Base-by-base conservation (phyloP, 37 sponge, comb jelly and placozoan genomes). In the Cliona cf. orientalis region DNA sequence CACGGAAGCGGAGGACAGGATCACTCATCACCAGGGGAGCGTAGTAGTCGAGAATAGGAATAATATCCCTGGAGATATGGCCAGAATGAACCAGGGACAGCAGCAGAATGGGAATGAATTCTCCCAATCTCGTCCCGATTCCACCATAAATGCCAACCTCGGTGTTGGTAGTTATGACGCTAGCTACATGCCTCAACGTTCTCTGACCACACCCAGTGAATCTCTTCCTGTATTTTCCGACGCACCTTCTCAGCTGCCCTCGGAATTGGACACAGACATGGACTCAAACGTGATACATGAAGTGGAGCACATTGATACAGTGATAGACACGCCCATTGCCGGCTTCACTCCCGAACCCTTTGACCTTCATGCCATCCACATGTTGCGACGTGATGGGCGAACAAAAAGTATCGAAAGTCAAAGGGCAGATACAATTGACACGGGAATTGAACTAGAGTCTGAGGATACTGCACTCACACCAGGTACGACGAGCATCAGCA, bases 311-410 rank as follows among this genome's bases (percentile, higher is more conserved):
- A 21, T 33, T 12, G 76, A 75, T 38, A 75, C 76, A 28, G 60
- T 75, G 34, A 75, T 75, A 29, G 76, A 75, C 76, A 56, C 76
- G 2, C 76, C 76, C 12, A n/a, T 75, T 3, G 31, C 34, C 59
- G 76, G 38, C 2, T 35, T 3, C 76, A 58, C 76, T 2, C 25
- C 42, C n/a, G 42, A 5, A 7, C 29, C 28, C 11, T 3, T 31
- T 1, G 35, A 72, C 32, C n/a, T n/a, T n/a, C n/a, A n/a, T n/a
- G n/a, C n/a, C n/a, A n/a, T n/a, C n/a, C n/a, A n/a, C n/a, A n/a
- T n/a, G n/a, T n/a, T n/a, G n/a, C n/a, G n/a, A n/a, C n/a, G n/a
- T n/a, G n/a, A n/a, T n/a, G n/a, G n/a, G n/a, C n/a, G n/a, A n/a
- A n/a, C n/a, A n/a, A n/a, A n/a, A n/a, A 44, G 25, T 36, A 6